Conservation (phyloP, 2,888 invertebrate species). For the Sympetrum striolatum region DNA sequence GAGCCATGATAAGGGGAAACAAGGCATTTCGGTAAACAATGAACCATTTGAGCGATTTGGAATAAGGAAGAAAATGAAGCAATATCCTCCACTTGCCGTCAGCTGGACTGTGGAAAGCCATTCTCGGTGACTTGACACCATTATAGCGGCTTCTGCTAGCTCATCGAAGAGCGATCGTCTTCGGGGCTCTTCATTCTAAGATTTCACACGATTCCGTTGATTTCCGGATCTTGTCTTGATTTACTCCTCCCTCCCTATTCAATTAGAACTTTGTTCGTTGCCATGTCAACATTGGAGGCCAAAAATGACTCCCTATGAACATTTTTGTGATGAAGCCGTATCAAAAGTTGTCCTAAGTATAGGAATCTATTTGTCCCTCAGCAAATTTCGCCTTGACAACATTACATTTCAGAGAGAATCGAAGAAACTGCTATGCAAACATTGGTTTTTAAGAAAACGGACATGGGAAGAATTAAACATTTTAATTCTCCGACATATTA, state of each 20-base stretch:
- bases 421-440: background rate
- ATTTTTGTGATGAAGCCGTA: background rate
- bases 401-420: too few species aligned
- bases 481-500: too few species aligned
- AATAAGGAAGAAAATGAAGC: background rate
- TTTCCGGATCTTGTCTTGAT: background rate
- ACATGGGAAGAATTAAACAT: too few species aligned
- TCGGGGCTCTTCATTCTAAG: conserved; percentile 30
- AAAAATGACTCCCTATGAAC: background rate
- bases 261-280: background rate
- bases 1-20: conserved; percentile 1
- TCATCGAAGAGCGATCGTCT: conserved; percentile 15
- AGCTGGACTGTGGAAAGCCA: conserved; percentile 29
- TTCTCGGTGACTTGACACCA: conserved; percentile 38
- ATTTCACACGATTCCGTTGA: background rate
- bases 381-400: background rate
- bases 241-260: background rate
- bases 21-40: background rate
- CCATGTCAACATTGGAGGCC: background rate
- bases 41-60: conserved; percentile 8
- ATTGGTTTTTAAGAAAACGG: too few species aligned
- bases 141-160: conserved; percentile 41
- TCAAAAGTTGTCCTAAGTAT: background rate
- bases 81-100: conserved; percentile 11
- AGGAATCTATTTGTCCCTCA: background rate